phyloP scores from a whole-genome alignment of 2,888 invertebrate genomes.

The Polia nebulosa region DNA sequence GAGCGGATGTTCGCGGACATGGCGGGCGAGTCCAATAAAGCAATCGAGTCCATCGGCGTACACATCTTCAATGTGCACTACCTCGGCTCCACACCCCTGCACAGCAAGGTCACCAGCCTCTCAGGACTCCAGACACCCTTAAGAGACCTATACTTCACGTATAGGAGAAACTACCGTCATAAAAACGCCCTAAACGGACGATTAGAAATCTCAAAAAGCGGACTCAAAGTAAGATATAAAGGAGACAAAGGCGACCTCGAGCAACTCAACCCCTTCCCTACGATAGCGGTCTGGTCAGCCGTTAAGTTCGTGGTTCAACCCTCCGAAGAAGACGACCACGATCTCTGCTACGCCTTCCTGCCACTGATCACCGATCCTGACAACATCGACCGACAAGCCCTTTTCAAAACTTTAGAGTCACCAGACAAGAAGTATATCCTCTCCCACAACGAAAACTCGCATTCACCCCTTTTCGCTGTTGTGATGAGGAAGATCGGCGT shows the following conservation, averaged over 20 bases:
- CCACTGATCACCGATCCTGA: conserved; percentile 96
- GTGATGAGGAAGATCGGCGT: conserved; percentile 96
- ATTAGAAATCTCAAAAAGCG: conserved; percentile 93
- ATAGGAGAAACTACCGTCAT: conserved; percentile 89
- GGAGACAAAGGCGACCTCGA: conserved; percentile 92
- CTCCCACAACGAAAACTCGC: conserved; percentile 91
- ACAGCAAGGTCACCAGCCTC: conserved; percentile 95
- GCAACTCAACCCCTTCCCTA: conserved; percentile 95
- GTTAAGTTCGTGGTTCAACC: conserved; percentile 95
- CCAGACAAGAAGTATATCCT: conserved; percentile 91
- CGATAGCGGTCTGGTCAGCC: conserved; percentile 98
- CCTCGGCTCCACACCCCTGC: conserved; percentile 95
- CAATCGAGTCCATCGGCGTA: conserved; percentile 89
- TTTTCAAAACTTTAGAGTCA: conserved; percentile 91
- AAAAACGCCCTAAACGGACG: conserved; percentile 91
- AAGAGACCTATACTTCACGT: conserved; percentile 93
- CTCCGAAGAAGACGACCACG: conserved; percentile 89
- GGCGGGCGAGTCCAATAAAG: conserved; percentile 89
- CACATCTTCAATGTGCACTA: conserved; percentile 94
- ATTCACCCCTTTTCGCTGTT: conserved; percentile 97
- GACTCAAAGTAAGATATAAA: conserved; percentile 94
- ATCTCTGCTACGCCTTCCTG: conserved; percentile 94
- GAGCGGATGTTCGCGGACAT: conserved; percentile 96
- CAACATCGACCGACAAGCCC: conserved; percentile 93
- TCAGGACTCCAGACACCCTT: conserved; percentile 96